Evolutionary conservation across 2,888 invertebrate genomes (phyloP).

Genomic region (Phorcus lineatus): DNA sequence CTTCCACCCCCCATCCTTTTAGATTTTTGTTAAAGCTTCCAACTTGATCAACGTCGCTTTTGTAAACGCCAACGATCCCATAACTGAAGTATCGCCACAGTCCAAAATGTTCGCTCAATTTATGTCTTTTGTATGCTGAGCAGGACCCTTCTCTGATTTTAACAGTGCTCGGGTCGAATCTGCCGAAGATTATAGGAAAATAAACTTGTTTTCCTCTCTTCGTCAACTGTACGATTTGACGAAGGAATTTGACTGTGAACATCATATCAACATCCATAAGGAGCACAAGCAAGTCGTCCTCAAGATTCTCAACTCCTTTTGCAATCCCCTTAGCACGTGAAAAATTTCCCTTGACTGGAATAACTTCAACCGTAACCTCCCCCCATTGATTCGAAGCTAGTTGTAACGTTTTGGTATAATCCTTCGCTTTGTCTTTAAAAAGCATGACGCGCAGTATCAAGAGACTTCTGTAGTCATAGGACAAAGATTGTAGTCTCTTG

Average conservation of each 20-base stretch:
- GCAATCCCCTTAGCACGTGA: neutral
- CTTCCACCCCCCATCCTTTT: conserved; percentile 15
- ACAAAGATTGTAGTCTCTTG: neutral
- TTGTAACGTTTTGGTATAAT: neutral
- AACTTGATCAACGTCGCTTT: neutral
- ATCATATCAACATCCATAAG: neutral
- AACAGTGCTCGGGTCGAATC: neutral
- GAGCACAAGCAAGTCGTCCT: neutral
- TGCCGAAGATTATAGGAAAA: conserved; percentile 5
- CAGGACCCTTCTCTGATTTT: neutral
- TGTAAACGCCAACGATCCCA: conserved; percentile 6
- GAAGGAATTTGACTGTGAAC: neutral
- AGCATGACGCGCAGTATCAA: neutral
- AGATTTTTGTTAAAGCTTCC: neutral
- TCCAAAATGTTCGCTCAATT: neutral
- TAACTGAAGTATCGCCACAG: conserved; percentile 12
- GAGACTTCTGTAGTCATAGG: neutral
- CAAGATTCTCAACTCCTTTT: neutral
- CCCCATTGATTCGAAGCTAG: neutral
- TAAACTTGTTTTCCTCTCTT: neutral
- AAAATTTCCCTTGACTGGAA: neutral
- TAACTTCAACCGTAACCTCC: neutral
- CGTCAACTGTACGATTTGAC: neutral
- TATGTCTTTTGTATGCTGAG: neutral
- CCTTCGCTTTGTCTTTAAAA: neutral